phyloP scores from a whole-genome alignment of 2,888 invertebrate species.

The Pachydiplax longipennis region DNA sequence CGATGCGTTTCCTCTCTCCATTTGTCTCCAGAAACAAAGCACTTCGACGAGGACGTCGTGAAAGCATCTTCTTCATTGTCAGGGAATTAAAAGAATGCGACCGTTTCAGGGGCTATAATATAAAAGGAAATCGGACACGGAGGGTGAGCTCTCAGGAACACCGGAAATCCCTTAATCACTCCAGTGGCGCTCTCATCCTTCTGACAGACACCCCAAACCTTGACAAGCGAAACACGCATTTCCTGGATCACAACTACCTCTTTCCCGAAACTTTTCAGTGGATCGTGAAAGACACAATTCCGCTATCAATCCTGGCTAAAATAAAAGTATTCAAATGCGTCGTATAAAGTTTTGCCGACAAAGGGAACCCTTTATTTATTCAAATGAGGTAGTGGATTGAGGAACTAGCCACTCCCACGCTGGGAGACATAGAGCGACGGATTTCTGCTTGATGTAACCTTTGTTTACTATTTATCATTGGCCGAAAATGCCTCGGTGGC shows the following conservation, averaged over 20 bases:
- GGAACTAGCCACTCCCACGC: no score
- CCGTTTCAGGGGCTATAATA: background rate
- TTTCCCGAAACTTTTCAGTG: background rate
- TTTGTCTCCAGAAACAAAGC: background rate
- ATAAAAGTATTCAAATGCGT: background rate
- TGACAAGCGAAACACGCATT: background rate
- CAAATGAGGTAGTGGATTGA: background rate
- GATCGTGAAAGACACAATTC: background rate
- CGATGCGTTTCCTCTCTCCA: background rate
- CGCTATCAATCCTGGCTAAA: background rate
- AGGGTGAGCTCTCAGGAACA: background rate
- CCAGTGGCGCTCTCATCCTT: background rate
- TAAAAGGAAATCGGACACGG: constrained; percentile 36
- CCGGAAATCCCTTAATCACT: constrained; percentile 5
- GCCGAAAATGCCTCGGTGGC: no score
- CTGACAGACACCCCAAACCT: background rate
- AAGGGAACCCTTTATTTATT: background rate
- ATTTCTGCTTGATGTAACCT: no score
- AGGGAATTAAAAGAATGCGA: background rate
- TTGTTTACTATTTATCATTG: no score
- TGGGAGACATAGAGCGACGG: no score
- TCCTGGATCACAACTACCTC: background rate
- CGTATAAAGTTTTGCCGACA: background rate
- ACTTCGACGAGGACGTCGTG: background rate
- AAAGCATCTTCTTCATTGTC: background rate